Conservation (phyloP, 2,797 vertebrate species). For the Notolabrus celidotus region DNA sequence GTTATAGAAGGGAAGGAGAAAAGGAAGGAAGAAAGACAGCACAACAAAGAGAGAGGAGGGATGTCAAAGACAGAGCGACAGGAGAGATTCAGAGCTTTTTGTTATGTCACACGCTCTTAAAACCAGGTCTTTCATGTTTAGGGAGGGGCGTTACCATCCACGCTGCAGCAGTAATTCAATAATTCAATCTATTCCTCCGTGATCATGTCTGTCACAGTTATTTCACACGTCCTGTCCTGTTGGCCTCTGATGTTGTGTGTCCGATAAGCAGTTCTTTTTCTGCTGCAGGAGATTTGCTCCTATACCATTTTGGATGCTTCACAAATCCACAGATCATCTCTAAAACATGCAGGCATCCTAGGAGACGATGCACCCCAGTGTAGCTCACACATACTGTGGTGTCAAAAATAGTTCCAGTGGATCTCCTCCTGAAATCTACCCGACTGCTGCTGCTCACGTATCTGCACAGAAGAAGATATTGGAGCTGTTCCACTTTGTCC, state of each 20-base stretch:
- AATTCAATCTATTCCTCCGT: conserved; percentile 62
- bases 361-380: conserved; percentile 23
- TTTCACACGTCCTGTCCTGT: conserved; percentile 55
- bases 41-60: no score
- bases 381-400: conserved; percentile 34
- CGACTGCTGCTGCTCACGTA: background rate
- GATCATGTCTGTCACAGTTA: conserved; percentile 63
- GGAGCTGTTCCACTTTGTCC: conserved; percentile 27
- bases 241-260: conserved; percentile 18
- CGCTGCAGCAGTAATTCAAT: conserved; percentile 62
- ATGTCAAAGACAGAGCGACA: no score
- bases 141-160: conserved; percentile 38
- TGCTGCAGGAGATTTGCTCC: conserved; percentile 26
- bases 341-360: conserved; percentile 45
- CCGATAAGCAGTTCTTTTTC: conserved; percentile 9
- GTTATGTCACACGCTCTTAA: conserved; percentile 32
- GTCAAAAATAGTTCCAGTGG: conserved; percentile 67
- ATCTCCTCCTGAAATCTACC: conserved; percentile 46
- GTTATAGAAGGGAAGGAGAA: conserved; percentile 20
- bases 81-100: conserved; percentile 8
- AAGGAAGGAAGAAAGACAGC: background rate
- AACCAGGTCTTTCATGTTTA: conserved; percentile 40
- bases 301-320: conserved; percentile 43
- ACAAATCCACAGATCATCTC: conserved; percentile 52
- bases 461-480: conserved; percentile 29